Conservation (phyloP, 2,113 vertebrate species). For the Apistogramma diplotaenia region DNA sequence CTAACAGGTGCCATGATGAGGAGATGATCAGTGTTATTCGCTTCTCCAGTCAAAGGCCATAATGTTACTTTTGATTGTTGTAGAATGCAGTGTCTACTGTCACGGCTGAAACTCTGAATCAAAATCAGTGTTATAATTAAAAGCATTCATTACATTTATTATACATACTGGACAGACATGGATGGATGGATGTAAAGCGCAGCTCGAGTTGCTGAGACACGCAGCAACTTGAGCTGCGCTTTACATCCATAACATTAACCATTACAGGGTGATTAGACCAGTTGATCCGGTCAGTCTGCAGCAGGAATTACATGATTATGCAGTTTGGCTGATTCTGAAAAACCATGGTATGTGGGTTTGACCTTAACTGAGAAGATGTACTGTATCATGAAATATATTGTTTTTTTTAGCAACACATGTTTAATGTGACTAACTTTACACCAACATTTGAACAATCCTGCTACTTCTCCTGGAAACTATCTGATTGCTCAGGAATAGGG, state of each 20-base stretch:
- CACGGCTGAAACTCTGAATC: not conserved
- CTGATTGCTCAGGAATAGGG: conserved; percentile 26
- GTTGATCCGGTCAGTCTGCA: not conserved
- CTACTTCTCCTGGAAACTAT: conserved; percentile 47
- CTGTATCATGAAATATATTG: not conserved
- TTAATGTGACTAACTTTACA: conserved; percentile 26
- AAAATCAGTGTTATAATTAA: not conserved
- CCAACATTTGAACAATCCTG: conserved; percentile 6
- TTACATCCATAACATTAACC: too few species aligned
- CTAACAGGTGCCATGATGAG: too few species aligned
- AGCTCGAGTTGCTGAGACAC: not conserved
- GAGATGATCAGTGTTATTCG: too few species aligned
- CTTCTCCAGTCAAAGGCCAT: too few species aligned
- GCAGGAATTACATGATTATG: conserved; percentile 27
- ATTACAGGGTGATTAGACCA: not conserved
- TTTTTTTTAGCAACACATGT: conserved; percentile 9
- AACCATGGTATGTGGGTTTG: not conserved
- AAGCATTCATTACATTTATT: not conserved
- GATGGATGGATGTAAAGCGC: not conserved
- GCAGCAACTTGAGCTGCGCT: too few species aligned
- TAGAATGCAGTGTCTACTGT: not conserved
- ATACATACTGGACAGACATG: not conserved
- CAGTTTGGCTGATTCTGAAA: conserved; percentile 18
- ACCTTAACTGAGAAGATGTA: not conserved
- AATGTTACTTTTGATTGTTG: too few species aligned